Evolutionary conservation across 2,797 vertebrate genomes (phyloP).

Genomic region (Rhadinocentrus ornatus): DNA sequence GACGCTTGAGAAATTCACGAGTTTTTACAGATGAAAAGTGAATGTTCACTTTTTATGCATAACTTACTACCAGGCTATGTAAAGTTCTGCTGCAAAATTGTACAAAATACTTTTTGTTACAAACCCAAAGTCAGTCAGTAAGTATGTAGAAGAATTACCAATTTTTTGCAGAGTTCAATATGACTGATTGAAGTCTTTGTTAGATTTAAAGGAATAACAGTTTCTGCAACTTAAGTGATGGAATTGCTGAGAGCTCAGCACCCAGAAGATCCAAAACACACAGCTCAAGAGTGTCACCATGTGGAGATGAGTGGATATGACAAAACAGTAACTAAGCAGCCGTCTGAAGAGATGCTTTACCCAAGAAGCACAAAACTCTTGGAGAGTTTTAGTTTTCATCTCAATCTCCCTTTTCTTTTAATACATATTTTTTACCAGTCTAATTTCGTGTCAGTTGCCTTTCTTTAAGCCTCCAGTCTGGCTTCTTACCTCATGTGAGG

Average conservation of each 20-base stretch:
- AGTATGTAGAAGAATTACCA: slow-evolving; percentile 41
- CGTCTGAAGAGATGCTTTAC: slow-evolving; percentile 11
- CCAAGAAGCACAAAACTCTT: slow-evolving; percentile 17
- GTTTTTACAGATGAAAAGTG: slow-evolving; percentile 44
- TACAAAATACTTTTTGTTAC: slow-evolving; percentile 52
- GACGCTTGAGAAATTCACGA: slow-evolving; percentile 37
- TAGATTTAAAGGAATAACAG: slow-evolving; percentile 68
- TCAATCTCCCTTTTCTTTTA: neutral
- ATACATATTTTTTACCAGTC: slow-evolving; percentile 21
- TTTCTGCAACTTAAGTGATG: slow-evolving; percentile 73
- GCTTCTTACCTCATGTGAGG: slow-evolving; percentile 62
- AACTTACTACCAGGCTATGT: slow-evolving; percentile 35
- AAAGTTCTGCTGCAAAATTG: slow-evolving; percentile 32
- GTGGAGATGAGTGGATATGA: slow-evolving; percentile 60
- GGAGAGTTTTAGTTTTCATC: slow-evolving; percentile 35
- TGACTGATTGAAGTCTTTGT: slow-evolving; percentile 75
- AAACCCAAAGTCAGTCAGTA: slow-evolving; percentile 61
- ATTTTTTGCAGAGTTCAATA: slow-evolving; percentile 42
- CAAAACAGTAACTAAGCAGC: slow-evolving; percentile 22
- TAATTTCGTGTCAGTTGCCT: slow-evolving; percentile 50
- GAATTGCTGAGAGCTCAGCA: slow-evolving; percentile 66
- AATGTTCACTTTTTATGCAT: slow-evolving; percentile 39
- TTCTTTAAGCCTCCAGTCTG: slow-evolving; percentile 49
- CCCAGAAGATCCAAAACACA: slow-evolving; percentile 41
- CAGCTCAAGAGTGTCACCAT: slow-evolving; percentile 84